Evolutionary conservation across 2,797 vertebrate genomes (phyloP), one percentile per base, ranked within the genome.

Genomic region (Cyprinodon diabolis): DNA sequence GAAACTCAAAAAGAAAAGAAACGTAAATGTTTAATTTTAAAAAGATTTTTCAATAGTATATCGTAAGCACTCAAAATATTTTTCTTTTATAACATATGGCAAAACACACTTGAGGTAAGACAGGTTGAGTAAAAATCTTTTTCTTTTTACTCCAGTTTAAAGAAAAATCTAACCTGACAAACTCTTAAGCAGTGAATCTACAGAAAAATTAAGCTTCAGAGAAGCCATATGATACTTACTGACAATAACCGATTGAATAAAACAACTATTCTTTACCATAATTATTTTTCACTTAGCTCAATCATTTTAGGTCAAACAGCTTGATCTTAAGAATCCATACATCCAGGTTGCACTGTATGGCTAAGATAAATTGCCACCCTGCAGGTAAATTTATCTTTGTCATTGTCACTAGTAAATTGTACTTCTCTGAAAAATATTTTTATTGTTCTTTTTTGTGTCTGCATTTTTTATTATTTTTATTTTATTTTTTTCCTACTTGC

Each of bases 221-320:
- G 68, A 62, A 11, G 52, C 69, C 57, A 47, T 35, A 57, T 17
- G 66, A 76, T 86, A 58, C 75, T 4, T 58, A 63, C 80, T 84
- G 86, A 88, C 78, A 88, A 80, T 77, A 82, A 78, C 51, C 62
- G 54, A 65, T 62, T n/a, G 57, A 69, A 66, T 73, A 17, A 79
- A 30, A 77, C 67, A 66, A 3, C 30, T 30, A 30, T 30, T 30
- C 30, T 30, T 30, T 30, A 30, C 30, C 30, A 30, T 30, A 30
- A 30, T 30, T 30, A 82, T 83, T 76, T 84, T 79, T 81, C 80
- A 81, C 81, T 78, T 75, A 74, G 82, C 84, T 94, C 94, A 90
- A 91, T 94, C 93, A 92, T 88, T 86, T 80, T 66, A 89, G 91
- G 94, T 91, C 93, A 93, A 91, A 93, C 91, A 90, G 80, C 83